Conservation (phyloP, 2,797 vertebrate species). For the Apogon talboti region DNA sequence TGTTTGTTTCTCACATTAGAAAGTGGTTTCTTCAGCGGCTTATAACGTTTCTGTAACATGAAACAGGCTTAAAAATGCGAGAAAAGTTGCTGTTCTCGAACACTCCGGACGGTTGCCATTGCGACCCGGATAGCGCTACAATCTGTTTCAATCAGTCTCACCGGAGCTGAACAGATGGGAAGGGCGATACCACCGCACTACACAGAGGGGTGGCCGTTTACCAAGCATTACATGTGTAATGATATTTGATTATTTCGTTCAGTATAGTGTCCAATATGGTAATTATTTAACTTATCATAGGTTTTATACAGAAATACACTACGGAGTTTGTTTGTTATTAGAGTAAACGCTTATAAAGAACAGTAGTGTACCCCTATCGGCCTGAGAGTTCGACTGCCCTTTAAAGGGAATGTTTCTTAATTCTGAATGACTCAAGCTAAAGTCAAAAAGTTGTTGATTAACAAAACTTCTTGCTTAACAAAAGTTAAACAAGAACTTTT, state of each 20-base stretch:
- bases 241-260: rapidly evolving
- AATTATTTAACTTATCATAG: rapidly evolving
- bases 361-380: conserved; percentile 1
- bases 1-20: conserved; percentile 79
- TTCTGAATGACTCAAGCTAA: conserved; percentile 26
- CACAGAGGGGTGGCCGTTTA: conserved; percentile 21
- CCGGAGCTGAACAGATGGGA: conserved; percentile 84
- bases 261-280: rapidly evolving
- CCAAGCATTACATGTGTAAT: background rate
- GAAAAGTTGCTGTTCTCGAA: conserved; percentile 69
- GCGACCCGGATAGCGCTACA: conserved; percentile 71
- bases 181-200: conserved; percentile 71
- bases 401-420: conserved; percentile 82
- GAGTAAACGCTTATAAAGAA: background rate
- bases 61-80: conserved; percentile 58
- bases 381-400: conserved; percentile 48
- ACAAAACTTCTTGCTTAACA: background rate
- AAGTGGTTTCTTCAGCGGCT: conserved; percentile 54
- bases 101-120: conserved; percentile 71
- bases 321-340: background rate
- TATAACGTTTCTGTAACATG: conserved; percentile 43
- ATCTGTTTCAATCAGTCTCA: conserved; percentile 82
- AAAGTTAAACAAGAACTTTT: conserved; percentile 18
- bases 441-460: too few relatives aligned
- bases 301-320: background rate